These are phyloP conservation scores for Suillia variegata DNA, from an alignment of 2,888 invertebrate species.

Conservation along the genomic window DNA sequence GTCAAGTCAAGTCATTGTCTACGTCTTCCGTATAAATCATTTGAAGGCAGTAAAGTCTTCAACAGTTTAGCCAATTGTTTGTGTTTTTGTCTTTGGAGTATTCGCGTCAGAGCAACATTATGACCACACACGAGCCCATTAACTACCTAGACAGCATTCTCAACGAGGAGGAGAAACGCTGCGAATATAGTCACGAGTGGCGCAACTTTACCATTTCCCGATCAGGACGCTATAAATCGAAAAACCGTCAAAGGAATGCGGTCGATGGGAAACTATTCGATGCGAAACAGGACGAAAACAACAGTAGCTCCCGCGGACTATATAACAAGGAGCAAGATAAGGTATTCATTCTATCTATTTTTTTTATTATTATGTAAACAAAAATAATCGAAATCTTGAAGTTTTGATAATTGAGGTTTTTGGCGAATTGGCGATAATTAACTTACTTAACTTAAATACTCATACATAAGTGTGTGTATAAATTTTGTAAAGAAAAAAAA, in stretches of 20 bases:
- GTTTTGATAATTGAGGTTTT: no score
- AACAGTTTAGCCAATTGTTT: no score
- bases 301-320: slow-evolving; percentile 4
- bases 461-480: slow-evolving; percentile 16
- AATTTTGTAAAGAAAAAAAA: no score
- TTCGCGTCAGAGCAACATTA: slow-evolving; percentile 35
- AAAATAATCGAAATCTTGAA: slow-evolving; percentile 20
- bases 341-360: slow-evolving; percentile 2
- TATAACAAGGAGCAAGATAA: slow-evolving; percentile 23
- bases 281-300: slow-evolving; percentile 27
- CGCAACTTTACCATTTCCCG: slow-evolving; percentile 65
- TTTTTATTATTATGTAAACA: not conserved
- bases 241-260: slow-evolving; percentile 64
- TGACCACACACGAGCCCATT: slow-evolving; percentile 54
- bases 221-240: slow-evolving; percentile 67
- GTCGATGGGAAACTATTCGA: slow-evolving; percentile 65
- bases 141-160: slow-evolving; percentile 57
- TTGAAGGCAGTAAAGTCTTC: no score
- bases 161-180: slow-evolving; percentile 57
- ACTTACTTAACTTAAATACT: no score
- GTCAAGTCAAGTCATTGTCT: no score
- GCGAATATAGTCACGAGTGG: slow-evolving; percentile 57
- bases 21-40: no score
- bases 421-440: no score
- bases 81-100: no score